Conservation (phyloP, 2,888 invertebrate genomes). For the Alloplasta piceator region DNA sequence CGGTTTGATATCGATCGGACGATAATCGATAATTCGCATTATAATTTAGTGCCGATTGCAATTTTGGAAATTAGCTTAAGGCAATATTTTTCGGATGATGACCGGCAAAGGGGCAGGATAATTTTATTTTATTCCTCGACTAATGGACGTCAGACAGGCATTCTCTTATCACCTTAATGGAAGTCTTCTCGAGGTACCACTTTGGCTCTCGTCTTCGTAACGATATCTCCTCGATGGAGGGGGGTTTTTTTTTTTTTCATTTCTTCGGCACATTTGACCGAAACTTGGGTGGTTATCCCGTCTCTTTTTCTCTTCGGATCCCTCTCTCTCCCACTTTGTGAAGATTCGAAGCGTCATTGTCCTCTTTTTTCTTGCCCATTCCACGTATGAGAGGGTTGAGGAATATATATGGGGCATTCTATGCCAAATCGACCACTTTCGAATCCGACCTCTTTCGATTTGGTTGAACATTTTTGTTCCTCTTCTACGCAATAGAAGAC, state of each 20-base stretch:
- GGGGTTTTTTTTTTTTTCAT: not conserved
- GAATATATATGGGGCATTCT: too few relatives aligned
- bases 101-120: too few relatives aligned
- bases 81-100: too few relatives aligned
- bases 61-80: not conserved
- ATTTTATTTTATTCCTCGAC: not conserved
- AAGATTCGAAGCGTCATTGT: slow-evolving; percentile 9
- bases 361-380: slow-evolving; percentile 28
- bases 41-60: not conserved
- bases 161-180: slow-evolving; percentile 74
- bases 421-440: too few relatives aligned
- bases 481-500: too few relatives aligned
- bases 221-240: slow-evolving; percentile 62
- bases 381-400: slow-evolving; percentile 1
- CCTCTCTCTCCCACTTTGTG: slow-evolving; percentile 5
- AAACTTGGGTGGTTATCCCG: slow-evolving; percentile 71
- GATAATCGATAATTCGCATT: too few relatives aligned
- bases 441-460: too few relatives aligned
- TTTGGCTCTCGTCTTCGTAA: slow-evolving; percentile 61
- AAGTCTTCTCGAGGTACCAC: slow-evolving; percentile 71
- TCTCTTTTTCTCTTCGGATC: slow-evolving; percentile 18
- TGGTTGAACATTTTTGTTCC: too few relatives aligned
- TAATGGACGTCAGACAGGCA: not conserved
- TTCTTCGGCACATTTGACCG: slow-evolving; percentile 46
- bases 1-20: too few relatives aligned